Conservation (phyloP, 2,113 vertebrate genomes). For the pig (Sus scrofa) region T2T-Sscrofa CM000817.6:28881501-28882000, state of each 20-base stretch:
- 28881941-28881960: neutral
- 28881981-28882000: conserved; percentile 21
- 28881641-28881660: too few species aligned
- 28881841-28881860: neutral
- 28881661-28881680: too few species aligned
- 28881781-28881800: neutral
- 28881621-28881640: too few species aligned
- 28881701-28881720: neutral
- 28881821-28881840: neutral
- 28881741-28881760: neutral
- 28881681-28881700: too few species aligned
- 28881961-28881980: neutral
- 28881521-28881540: too few species aligned
- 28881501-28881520: too few species aligned
- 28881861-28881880: neutral
- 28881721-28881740: neutral
- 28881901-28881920: neutral
- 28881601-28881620: too few species aligned
- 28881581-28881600: too few species aligned
- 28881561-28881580: too few species aligned
- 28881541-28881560: too few species aligned
- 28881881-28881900: neutral
- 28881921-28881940: neutral
- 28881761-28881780: neutral
- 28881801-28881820: neutral